Evolutionary conservation across 2,888 invertebrate species (phyloP).

Genomic region (Archips xylosteana): DNA sequence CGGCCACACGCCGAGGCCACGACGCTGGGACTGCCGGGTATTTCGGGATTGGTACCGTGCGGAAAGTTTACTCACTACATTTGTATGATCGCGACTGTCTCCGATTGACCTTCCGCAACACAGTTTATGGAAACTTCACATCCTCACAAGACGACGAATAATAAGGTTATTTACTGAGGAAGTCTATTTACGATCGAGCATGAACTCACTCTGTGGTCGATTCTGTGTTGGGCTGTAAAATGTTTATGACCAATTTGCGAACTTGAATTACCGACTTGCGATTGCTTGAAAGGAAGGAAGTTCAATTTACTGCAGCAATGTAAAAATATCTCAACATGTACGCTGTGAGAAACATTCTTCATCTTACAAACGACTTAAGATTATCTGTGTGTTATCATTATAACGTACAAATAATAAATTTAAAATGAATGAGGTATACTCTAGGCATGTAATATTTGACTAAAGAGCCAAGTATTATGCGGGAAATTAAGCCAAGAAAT

Average conservation of each 20-base stretch:
- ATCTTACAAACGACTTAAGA: neutral
- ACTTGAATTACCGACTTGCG: conserved; percentile 40
- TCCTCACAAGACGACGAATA: conserved; percentile 49
- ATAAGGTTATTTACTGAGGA: conserved; percentile 48
- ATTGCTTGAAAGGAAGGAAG: conserved; percentile 45
- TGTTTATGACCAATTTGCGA: conserved; percentile 49
- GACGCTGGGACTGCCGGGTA: conserved; percentile 70
- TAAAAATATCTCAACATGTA: conserved; percentile 3
- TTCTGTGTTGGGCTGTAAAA: conserved; percentile 49
- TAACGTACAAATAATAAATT: conserved; percentile 13
- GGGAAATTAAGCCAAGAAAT: neutral
- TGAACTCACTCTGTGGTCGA: conserved; percentile 44
- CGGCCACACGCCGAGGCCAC: conserved; percentile 44
- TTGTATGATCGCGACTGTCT: conserved; percentile 65
- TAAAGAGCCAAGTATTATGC: neutral
- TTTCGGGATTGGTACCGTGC: conserved; percentile 85
- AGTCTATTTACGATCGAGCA: conserved; percentile 45
- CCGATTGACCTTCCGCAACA: conserved; percentile 70
- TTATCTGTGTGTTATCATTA: neutral
- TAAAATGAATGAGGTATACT: neutral
- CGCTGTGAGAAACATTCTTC: neutral
- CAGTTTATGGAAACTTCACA: conserved; percentile 53
- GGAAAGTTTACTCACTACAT: conserved; percentile 80
- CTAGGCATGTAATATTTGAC: neutral
- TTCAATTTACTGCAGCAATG: conserved; percentile 40